Evolutionary conservation across 2,888 invertebrate genomes (phyloP), one percentile per base, ranked within the genome.

Genomic region (Dryadula phaetusa): DNA sequence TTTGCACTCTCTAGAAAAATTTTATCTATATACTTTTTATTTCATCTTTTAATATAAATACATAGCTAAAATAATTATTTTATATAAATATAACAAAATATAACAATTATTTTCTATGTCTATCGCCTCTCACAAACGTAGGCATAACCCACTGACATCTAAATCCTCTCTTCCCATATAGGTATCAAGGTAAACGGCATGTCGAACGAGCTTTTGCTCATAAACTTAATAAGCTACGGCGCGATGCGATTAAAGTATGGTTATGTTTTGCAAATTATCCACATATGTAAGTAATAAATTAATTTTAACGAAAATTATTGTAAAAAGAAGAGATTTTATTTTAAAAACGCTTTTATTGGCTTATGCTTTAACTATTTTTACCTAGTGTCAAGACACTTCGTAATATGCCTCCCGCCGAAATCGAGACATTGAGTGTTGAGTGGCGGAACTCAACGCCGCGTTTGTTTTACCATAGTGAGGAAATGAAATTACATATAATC

Each of bases 191-290:
- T 5, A 52, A 52, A 25, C 61, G 42, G 53, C 61, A 53, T 53
- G 52, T 53, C 53, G 60, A 66, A 54, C 52, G 61, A 25, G 60
- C 60, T 60, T 60, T 52, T 60, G 44, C 42, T 25, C 42, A 28
- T 60, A 60, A 60, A 60, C 44, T 12, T 60, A 18, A 44, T 60
- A 44, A 8, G 16, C 37, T 44, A 42, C 16, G 16, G 14, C 28
- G 25, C 8, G 22, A 20, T 16, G 40, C 14, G 25, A 14, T 8
- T 16, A n/a, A 40, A 14, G 5, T n/a, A 10, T 28, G 16, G 10
- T 2, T 28, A 56, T 58, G 20, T 25, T 18, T 44, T 44, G n/a
- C 44, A 12, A 34, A 37, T 25, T 12, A 25, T 49, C 14, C 14
- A 22, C 25, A 49, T 20, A 25, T 34, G 7, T 34, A 34, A 12